These are phyloP conservation scores for Cyrtodaria siliqua DNA, from an alignment of 2,888 invertebrate species.

Conservation along the genomic window DNA sequence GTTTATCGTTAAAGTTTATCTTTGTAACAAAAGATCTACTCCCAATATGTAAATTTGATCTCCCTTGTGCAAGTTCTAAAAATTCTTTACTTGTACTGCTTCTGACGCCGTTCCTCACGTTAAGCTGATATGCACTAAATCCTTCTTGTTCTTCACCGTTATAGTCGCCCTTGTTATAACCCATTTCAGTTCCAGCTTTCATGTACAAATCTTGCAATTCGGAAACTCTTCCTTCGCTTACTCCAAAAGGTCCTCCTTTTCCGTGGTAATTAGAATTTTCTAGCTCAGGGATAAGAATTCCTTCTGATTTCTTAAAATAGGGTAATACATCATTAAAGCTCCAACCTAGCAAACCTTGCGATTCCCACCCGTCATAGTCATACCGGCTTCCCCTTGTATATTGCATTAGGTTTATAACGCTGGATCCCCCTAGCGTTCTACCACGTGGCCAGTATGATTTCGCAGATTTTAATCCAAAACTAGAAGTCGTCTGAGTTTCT, in stretches of 20 bases:
- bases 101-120: constrained; percentile 77
- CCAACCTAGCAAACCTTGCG: constrained; percentile 11
- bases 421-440: constrained; percentile 13
- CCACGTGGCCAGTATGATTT: constrained; percentile 20
- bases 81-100: constrained; percentile 80
- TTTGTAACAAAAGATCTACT: constrained; percentile 66
- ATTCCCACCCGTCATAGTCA: constrained; percentile 17
- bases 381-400: constrained; percentile 3
- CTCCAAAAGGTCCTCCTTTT: constrained; percentile 71
- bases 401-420: constrained; percentile 6
- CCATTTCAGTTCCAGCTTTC: constrained; percentile 88
- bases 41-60: constrained; percentile 73
- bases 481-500: constrained; percentile 9
- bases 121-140: constrained; percentile 71
- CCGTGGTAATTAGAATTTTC: constrained; percentile 70
- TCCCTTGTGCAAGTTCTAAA: constrained; percentile 67
- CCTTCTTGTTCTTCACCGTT: constrained; percentile 84
- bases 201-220: constrained; percentile 70
- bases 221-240: constrained; percentile 66
- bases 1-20: constrained; percentile 65
- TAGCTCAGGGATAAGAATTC: constrained; percentile 2
- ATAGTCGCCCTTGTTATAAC: constrained; percentile 87
- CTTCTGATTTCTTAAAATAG: constrained; percentile 24
- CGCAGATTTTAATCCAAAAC: constrained; percentile 1
- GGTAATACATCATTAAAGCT: constrained; percentile 13